These are phyloP conservation scores for Tanypteryx hageni DNA, from an alignment of 2,888 invertebrate genomes.

Conservation along the genomic window DNA sequence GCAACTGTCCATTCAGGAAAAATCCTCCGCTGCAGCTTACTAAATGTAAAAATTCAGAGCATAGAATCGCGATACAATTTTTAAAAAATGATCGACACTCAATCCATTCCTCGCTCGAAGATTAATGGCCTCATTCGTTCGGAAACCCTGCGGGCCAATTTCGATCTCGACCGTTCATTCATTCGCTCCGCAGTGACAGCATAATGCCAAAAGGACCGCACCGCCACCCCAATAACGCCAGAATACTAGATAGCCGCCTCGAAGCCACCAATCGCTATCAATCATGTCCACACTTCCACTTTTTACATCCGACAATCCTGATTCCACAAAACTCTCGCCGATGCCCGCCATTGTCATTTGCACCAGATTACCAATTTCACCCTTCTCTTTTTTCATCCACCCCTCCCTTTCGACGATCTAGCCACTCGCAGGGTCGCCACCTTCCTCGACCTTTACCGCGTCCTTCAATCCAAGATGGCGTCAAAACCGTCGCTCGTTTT, in stretches of 20 bases:
- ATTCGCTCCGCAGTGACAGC: not conserved
- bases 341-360: not conserved
- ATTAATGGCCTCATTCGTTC: conserved; percentile 34
- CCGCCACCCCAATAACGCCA: not conserved
- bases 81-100: conserved; percentile 41
- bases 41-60: not conserved
- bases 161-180: not conserved
- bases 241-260: not conserved
- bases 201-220: conserved; percentile 11
- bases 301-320: not conserved
- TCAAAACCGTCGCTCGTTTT: not conserved
- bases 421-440: not conserved
- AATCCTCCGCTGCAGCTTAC: not conserved
- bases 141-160: conserved; percentile 13
- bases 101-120: not conserved
- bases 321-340: not conserved
- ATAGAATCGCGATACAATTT: conserved; percentile 24
- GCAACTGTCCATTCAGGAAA: not conserved
- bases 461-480: not conserved
- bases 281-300: not conserved
- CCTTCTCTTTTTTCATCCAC: not conserved
- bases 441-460: not conserved
- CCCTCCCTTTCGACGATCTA: not conserved
- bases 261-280: conserved; percentile 13
- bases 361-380: not conserved